These are phyloP conservation scores for Nesogale talazaci DNA, from an alignment of 2,113 vertebrate species.

Conservation along the genomic window DNA sequence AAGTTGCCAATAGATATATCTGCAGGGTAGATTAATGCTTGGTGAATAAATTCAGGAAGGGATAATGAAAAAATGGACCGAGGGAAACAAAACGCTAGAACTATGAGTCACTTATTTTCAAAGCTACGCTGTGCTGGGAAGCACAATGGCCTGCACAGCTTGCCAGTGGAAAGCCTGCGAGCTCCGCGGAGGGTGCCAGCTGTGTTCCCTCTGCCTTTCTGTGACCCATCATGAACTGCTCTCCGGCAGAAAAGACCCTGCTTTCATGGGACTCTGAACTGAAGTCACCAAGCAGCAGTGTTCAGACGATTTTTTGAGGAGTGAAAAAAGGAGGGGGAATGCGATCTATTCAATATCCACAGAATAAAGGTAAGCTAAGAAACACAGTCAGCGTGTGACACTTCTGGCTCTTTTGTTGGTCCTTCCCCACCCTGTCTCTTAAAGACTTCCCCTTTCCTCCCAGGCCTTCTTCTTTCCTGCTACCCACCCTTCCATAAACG, in stretches of 20 bases:
- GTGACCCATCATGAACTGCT: background rate
- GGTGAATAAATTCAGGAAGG: background rate
- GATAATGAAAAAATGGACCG: background rate
- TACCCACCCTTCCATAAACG: background rate
- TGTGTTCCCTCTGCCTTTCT: background rate
- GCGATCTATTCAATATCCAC: background rate
- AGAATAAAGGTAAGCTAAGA: background rate
- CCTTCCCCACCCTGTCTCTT: background rate
- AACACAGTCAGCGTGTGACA: background rate
- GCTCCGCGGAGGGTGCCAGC: background rate
- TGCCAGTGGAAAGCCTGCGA: background rate
- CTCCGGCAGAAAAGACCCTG: background rate
- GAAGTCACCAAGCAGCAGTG: background rate
- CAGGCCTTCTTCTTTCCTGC: background rate
- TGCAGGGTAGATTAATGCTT: background rate
- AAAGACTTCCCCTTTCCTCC: background rate
- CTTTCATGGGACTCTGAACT: background rate
- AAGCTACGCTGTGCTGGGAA: background rate
- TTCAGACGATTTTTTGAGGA: background rate
- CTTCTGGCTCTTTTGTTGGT: background rate
- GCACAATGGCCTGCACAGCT: background rate
- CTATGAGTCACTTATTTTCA: conserved; percentile 1
- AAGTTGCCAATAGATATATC: background rate
- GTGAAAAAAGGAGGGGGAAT: background rate
- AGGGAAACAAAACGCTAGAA: background rate